Percentiles rank a stretch among this genome's conserved stretches.
phyloP scores from a whole-genome alignment of 92 coral and sea anemone species.

The Palythoa grandis region DNA sequence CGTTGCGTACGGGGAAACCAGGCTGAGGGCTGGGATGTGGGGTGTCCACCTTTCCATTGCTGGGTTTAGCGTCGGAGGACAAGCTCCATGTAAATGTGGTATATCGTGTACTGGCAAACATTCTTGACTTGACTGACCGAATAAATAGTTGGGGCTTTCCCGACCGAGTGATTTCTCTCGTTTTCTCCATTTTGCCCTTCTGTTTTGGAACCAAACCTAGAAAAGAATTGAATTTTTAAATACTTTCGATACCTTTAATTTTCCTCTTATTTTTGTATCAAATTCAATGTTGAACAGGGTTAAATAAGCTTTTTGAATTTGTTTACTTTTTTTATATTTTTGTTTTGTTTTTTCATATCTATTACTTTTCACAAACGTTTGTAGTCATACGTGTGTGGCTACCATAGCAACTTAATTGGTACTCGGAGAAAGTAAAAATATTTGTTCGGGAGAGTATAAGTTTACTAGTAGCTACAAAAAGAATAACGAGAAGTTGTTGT shows the following conservation, averaged over 20 bases:
- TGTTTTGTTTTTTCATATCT: no score
- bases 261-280: neutral
- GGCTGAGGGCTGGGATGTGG: constrained; percentile 89
- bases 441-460: no score
- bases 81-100: constrained; percentile 66
- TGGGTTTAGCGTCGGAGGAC: constrained; percentile 49
- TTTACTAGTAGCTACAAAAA: no score
- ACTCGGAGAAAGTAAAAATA: no score
- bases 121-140: constrained; percentile 72
- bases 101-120: constrained; percentile 63
- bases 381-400: no score
- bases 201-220: constrained; percentile 99
- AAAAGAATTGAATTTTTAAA: neutral
- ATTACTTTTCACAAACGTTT: no score
- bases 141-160: constrained; percentile 90
- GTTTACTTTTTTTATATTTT: no score
- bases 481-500: no score
- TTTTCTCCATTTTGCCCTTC: constrained; percentile 99
- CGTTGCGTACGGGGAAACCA: constrained; percentile 86
- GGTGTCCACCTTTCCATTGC: constrained; percentile 82
- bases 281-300: neutral
- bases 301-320: no score
- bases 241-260: neutral
- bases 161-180: constrained; percentile 96
- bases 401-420: no score